Base-by-base conservation (phyloP, 2,797 vertebrate genomes). In the Falco columbarius region DNA sequence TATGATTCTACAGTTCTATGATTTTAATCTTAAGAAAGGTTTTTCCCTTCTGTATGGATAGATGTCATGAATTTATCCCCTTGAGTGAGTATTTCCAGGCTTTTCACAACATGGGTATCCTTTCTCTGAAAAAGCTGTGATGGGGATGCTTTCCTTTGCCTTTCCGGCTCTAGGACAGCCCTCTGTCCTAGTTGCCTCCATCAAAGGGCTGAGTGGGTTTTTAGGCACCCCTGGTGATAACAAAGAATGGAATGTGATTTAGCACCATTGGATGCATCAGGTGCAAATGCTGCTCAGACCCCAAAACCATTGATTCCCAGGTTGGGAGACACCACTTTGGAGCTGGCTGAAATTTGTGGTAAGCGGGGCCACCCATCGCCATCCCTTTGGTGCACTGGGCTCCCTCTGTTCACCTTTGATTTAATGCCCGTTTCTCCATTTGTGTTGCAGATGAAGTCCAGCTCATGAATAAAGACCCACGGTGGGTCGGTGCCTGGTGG, bases 401-500 rank as follows among this genome's bases (percentile, higher is more conserved):
- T 24, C 13, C 38, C 30, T 83, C 19, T 1, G 0, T 3, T 30
- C n/a, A 2, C n/a, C 49, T 7, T 1, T 12, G 36, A 1, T 24
- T 26, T 75, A 40, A 85, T 8, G 14, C 1, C 20, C 4, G 0
- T 58, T 67, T 82, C 30, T 62, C 62, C 27, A 1, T 36, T 92
- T 91, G 89, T 85, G 51, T 97, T 98, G 54, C 97, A 99, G 99
- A 91, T 2, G 42, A 98, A 24, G 97, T 99, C 30, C 13, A 61
- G 27, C 81, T 99, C 66, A 93, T 97, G 2, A 86, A 71, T 1
- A 88, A 63, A 46, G 99, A 99, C 95, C 99, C 99, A 0, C 98
- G 99, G 34, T 99, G 99, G 99, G 98, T 99, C 3, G 99, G 99
- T 0, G 99, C 99, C 90, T 99, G 99, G 99, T 99, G 99, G 99